phyloP scores from a whole-genome alignment of 2,797 vertebrate species.

The Ceryle rudis region DNA sequence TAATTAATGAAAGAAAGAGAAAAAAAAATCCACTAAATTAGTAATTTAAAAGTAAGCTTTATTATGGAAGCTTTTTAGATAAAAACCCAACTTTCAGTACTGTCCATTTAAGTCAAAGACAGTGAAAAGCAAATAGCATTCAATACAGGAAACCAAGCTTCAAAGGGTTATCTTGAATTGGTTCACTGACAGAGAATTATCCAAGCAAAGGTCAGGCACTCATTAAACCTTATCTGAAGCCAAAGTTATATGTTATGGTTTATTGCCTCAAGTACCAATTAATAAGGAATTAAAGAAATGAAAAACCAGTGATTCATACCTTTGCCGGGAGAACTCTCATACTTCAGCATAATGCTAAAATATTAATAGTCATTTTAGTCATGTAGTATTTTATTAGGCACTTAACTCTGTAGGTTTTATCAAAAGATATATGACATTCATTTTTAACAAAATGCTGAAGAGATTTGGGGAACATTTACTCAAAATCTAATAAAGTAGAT shows the following conservation, averaged over 20 bases:
- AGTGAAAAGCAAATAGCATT: constrained; percentile 69
- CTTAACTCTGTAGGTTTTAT: constrained; percentile 79
- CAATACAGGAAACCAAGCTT: constrained; percentile 46
- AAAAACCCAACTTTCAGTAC: constrained; percentile 10
- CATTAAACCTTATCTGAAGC: constrained; percentile 83
- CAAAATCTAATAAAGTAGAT: constrained; percentile 79
- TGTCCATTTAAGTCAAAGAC: constrained; percentile 63
- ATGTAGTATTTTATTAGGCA: constrained; percentile 80
- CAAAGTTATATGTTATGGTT: constrained; percentile 80
- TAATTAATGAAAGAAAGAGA: constrained; percentile 50
- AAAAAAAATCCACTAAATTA: constrained; percentile 48
- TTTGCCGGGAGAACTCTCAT: constrained; percentile 62
- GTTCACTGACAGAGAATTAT: constrained; percentile 76
- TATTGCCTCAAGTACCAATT: constrained; percentile 84
- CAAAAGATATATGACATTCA: constrained; percentile 78
- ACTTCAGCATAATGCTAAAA: constrained; percentile 77
- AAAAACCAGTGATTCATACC: constrained; percentile 81
- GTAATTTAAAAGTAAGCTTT: constrained; percentile 71
- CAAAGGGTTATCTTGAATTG: constrained; percentile 73
- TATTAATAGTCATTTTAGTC: constrained; percentile 80
- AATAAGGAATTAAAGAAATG: constrained; percentile 85
- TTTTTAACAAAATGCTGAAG: constrained; percentile 78
- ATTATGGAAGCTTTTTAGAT: constrained; percentile 31
- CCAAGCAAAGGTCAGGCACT: constrained; percentile 81
- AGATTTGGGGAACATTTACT: constrained; percentile 76